Base-by-base conservation (phyloP, 2,888 invertebrate species). In the Bhutanitis thaidina region DNA sequence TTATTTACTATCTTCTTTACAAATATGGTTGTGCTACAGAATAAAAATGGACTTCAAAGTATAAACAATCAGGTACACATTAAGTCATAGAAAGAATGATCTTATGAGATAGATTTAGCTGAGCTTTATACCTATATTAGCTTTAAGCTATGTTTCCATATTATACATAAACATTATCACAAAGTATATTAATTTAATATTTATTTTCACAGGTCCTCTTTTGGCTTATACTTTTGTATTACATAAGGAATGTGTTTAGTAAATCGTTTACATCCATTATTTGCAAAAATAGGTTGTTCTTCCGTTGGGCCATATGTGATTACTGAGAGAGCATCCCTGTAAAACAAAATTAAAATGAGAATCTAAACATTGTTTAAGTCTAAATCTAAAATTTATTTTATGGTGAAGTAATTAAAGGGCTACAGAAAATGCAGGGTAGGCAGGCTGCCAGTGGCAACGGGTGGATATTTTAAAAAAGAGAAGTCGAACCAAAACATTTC, bases 211-310 rank as follows among this genome's bases (percentile, higher is more conserved):
- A 60, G 38, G 30, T 58, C 61, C 20, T 44, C 49, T n/a, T 55
- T 60, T 1, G 30, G 48, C 45, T 58, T 79, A 67, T 84, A 64
- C 58, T 88, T 90, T 54, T 84, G 73, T 81, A 89, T 77, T 32
- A 89, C 67, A 59, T 85, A 89, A 34, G 89, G 93, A 53, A 95
- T 93, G 87, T 97, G 97, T 70, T 94, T 93, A 53, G 93, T 93
- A 34, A 98, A 92, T 62, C 95, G 90, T 79, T 98, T 98, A 79
- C 99, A 99, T 2, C 99, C 99, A 46, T 95, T 93, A 58, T 91
- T 93, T 2, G 97, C 94, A 77, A 94, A 98, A 48, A 96, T 78
- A 1, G 90, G 86, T 65, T 93, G 91, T n/a, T 92, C 86, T 52
- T 94, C 93, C 2, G 95, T 95, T 0, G 96, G 95, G 25, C 94